Evolutionary conservation across 2,113 vertebrate species (phyloP).

Genomic region (Alligator sinensis): DNA sequence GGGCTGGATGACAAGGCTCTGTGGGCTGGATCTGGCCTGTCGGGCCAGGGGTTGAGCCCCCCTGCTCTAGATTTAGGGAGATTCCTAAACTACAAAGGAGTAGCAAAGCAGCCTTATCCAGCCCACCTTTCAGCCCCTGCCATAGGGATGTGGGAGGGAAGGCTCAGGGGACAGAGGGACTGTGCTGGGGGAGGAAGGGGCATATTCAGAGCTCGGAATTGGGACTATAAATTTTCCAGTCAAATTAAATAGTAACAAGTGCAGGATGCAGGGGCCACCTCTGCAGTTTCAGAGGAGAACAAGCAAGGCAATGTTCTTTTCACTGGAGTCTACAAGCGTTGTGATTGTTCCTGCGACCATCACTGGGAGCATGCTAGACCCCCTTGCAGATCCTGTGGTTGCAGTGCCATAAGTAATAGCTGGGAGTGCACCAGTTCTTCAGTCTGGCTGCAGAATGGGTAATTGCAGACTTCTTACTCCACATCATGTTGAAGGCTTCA

Average conservation of each 20-base stretch:
- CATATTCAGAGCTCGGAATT: neutral
- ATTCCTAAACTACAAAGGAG: no score
- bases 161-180: neutral
- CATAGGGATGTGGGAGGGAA: neutral
- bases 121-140: neutral
- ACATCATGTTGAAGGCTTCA: neutral
- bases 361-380: rapidly evolving
- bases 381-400: neutral
- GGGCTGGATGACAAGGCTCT: no score
- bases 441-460: neutral
- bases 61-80: no score
- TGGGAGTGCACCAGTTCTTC: neutral
- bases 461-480: neutral
- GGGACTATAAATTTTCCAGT: neutral
- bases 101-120: neutral
- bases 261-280: neutral
- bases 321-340: neutral
- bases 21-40: no score
- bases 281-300: neutral
- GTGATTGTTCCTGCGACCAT: rapidly evolving
- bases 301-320: neutral
- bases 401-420: neutral
- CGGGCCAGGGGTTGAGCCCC: no score
- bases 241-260: neutral
- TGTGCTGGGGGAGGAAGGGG: neutral